phyloP scores from a whole-genome alignment of 2,888 invertebrate species.

The Cistogaster globosa region DNA sequence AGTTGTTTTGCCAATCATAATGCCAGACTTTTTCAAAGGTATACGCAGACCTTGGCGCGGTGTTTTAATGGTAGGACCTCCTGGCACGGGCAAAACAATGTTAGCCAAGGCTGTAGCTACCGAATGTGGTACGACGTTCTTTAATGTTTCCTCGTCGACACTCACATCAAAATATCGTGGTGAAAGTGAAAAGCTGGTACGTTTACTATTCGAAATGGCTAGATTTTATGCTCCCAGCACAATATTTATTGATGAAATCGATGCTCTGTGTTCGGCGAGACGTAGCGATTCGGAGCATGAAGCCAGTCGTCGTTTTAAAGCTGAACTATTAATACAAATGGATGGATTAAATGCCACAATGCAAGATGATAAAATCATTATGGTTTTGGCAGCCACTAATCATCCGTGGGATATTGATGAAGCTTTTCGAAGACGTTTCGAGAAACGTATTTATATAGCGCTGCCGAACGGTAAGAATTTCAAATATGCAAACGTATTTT shows the following conservation, averaged over 20 bases:
- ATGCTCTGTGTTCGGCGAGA: slow-evolving; percentile 91
- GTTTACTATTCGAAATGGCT: slow-evolving; percentile 94
- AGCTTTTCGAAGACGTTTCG: slow-evolving; percentile 92
- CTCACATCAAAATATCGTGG: slow-evolving; percentile 95
- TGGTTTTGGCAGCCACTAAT: slow-evolving; percentile 95
- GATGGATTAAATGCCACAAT: slow-evolving; percentile 89
- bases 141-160: slow-evolving; percentile 93
- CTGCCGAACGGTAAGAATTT: slow-evolving; percentile 87
- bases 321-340: slow-evolving; percentile 95
- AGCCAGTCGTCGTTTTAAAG: slow-evolving; percentile 92
- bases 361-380: slow-evolving; percentile 88
- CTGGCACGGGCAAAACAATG: slow-evolving; percentile 92
- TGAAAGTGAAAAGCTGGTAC: slow-evolving; percentile 94
- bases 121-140: slow-evolving; percentile 94
- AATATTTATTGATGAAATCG: slow-evolving; percentile 95
- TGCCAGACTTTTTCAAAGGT: slow-evolving; percentile 95
- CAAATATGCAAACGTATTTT: background rate
- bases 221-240: slow-evolving; percentile 94
- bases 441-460: slow-evolving; percentile 94
- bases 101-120: slow-evolving; percentile 94
- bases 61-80: slow-evolving; percentile 83
- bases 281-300: slow-evolving; percentile 95
- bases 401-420: slow-evolving; percentile 97
- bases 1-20: slow-evolving; percentile 92
- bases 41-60: slow-evolving; percentile 90